Conservation (phyloP, 1,140 invertebrate species). For the Drosophila equinoxialis region DNA sequence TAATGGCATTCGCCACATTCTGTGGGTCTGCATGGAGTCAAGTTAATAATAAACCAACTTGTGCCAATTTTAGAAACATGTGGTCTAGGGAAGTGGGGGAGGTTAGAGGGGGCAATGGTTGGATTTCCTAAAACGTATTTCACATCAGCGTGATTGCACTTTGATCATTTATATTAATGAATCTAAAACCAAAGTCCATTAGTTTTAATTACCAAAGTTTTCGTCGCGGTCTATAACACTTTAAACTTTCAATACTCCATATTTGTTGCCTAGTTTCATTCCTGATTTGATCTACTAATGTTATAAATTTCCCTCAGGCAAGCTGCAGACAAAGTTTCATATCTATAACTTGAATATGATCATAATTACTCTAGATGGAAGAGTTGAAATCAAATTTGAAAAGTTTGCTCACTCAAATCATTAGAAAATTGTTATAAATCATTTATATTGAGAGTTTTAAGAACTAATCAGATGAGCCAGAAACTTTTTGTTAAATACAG, state of each 20-base stretch:
- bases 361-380: too few relatives aligned
- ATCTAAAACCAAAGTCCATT: constrained; percentile 54
- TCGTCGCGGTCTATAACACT: constrained; percentile 56
- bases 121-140: neutral
- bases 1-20: constrained; percentile 49
- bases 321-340: constrained; percentile 43
- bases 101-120: neutral
- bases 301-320: constrained; percentile 31
- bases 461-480: too few relatives aligned
- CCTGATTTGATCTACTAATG: constrained; percentile 77
- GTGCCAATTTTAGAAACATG: constrained; percentile 50
- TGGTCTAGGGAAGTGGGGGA: neutral
- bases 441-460: neutral
- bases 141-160: constrained; percentile 24
- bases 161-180: constrained; percentile 50
- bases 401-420: neutral
- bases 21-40: constrained; percentile 27
- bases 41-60: constrained; percentile 58
- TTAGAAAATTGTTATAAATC: neutral
- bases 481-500: too few relatives aligned
- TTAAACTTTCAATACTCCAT: constrained; percentile 65
- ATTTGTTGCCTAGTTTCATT: constrained; percentile 35
- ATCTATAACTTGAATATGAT: too few relatives aligned
- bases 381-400: neutral
- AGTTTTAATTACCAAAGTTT: constrained; percentile 68